Percentiles rank a stretch among this genome's conserved stretches.
Evolutionary conservation across 2,797 vertebrate species (phyloP).

Genomic region (Lutjanus argentimaculatus): DNA sequence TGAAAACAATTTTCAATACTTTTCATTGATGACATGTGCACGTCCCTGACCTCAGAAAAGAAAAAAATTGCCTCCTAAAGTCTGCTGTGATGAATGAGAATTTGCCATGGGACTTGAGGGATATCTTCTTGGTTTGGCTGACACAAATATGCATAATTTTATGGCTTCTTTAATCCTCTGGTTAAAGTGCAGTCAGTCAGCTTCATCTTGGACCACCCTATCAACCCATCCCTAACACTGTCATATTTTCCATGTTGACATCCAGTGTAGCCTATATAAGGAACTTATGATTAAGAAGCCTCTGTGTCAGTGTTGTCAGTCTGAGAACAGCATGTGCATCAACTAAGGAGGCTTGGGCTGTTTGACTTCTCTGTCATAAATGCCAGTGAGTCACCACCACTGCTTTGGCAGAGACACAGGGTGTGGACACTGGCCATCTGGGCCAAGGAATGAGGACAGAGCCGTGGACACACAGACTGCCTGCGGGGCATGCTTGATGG

Average conservation of each 20-base stretch:
- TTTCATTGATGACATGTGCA: neutral
- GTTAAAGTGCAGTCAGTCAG: neutral
- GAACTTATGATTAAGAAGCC: constrained; percentile 14
- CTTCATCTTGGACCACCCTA: neutral
- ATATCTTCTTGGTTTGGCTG: neutral
- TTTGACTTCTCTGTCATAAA: constrained; percentile 47
- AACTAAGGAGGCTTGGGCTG: constrained; percentile 16
- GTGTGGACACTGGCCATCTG: constrained; percentile 57
- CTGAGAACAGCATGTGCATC: constrained; percentile 38
- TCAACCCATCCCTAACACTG: neutral
- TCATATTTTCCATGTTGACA: constrained; percentile 8
- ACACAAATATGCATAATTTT: neutral
- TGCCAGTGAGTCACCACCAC: constrained; percentile 59
- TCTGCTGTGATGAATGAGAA: constrained; percentile 6
- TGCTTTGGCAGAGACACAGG: constrained; percentile 48
- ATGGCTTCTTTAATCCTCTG: neutral
- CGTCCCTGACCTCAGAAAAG: neutral
- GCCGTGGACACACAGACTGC: constrained; percentile 35
- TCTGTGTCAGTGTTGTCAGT: constrained; percentile 32
- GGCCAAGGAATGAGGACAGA: constrained; percentile 63
- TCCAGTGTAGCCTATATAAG: neutral
- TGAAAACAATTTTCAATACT: neutral
- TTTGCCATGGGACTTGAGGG: neutral
- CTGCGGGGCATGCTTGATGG: constrained; percentile 21
- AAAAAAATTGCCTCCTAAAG: neutral